phyloP scores from a whole-genome alignment of 2,888 invertebrate species.

The Chironomus riparius region DNA sequence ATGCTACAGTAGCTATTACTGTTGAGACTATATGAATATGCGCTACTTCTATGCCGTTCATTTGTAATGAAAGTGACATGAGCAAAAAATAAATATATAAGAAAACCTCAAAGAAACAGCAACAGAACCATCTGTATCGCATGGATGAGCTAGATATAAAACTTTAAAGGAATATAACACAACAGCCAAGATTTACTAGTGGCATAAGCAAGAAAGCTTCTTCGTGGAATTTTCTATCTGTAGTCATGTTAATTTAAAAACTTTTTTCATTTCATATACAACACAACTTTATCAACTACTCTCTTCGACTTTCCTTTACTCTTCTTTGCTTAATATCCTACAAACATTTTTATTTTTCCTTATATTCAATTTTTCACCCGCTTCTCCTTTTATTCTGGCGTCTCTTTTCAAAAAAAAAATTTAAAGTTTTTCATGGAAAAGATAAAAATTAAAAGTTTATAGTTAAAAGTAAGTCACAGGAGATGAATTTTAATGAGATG shows the following conservation, averaged over 20 bases:
- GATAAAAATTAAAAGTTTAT: constrained; percentile 27
- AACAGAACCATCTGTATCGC: background rate
- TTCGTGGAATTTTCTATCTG: constrained; percentile 14
- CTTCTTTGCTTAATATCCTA: background rate
- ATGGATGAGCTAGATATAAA: too few species aligned
- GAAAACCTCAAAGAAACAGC: background rate
- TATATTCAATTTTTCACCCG: background rate
- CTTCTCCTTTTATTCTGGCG: background rate
- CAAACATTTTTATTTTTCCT: background rate
- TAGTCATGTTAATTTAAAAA: constrained; percentile 26
- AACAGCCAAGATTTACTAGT: too few species aligned
- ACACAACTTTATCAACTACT: background rate
- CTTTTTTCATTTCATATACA: constrained; percentile 26
- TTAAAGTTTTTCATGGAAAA: background rate
- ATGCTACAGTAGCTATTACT: background rate
- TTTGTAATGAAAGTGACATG: constrained; percentile 3
- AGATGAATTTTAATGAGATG: constrained; percentile 28
- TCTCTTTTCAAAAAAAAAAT: background rate
- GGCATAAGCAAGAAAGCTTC: background rate
- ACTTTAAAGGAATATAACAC: too few species aligned
- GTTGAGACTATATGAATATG: background rate
- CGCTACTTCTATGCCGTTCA: constrained; percentile 1
- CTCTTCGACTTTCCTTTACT: background rate
- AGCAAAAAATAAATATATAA: constrained; percentile 7
- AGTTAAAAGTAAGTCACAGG: constrained; percentile 25